phyloP scores from a whole-genome alignment of 1,140 invertebrate species.

The Oncopeltus fasciatus region DNA sequence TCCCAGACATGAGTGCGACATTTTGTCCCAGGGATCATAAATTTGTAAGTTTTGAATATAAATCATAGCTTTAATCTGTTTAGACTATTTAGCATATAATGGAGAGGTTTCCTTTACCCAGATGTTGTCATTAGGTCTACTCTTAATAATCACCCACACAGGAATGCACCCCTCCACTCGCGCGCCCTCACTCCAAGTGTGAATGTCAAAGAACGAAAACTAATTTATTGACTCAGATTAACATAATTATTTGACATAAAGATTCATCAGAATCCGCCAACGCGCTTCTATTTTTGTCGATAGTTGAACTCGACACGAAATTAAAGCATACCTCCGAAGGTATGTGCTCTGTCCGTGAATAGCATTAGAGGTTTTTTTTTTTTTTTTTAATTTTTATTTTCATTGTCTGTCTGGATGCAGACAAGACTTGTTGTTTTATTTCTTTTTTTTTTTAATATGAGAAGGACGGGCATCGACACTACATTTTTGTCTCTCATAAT shows the following conservation, averaged over 20 bases:
- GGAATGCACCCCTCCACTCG: not conserved
- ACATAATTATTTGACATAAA: conserved; percentile 6
- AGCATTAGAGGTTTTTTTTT: not conserved
- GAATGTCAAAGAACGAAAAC: not conserved
- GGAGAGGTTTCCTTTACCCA: not conserved
- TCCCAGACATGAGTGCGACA: no score
- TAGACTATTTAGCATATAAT: not conserved
- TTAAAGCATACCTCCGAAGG: not conserved
- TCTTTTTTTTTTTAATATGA: no score
- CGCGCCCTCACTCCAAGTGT: not conserved
- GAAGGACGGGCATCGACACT: no score
- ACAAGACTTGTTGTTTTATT: no score
- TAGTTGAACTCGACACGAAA: not conserved
- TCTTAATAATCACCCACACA: conserved; percentile 1
- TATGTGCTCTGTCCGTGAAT: not conserved
- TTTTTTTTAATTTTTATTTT: no score
- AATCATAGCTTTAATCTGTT: not conserved
- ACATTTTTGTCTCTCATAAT: no score
- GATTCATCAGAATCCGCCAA: not conserved
- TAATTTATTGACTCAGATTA: conserved; percentile 5
- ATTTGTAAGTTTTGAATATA: not conserved
- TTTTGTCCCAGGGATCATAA: not conserved
- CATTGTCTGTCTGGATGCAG: no score
- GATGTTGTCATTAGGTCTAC: not conserved
- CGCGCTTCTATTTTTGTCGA: not conserved